Evolutionary conservation across 2,888 invertebrate genomes (phyloP), one percentile per base, ranked within the genome.

Genomic region (Melinaea menophilus): DNA sequence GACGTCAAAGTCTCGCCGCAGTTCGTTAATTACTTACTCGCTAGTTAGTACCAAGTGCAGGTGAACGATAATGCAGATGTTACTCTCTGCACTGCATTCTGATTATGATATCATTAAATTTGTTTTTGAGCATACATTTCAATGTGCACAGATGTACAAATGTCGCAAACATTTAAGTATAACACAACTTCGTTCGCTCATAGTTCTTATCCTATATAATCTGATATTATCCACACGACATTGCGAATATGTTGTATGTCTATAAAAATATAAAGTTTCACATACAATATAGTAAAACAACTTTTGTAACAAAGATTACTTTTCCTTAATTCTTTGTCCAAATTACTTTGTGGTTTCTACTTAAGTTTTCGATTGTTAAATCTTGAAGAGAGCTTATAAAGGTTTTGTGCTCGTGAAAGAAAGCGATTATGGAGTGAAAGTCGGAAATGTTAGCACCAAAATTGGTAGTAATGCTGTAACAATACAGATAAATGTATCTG

Each of bases 11-110:
- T 41, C 55, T 55, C 47, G 45, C 61, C 64, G 61, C 64, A 62
- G 33, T 65, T 56, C 45, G 61, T 65, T 65, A 67, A 67, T 67
- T 67, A 63, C 58, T 65, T 41, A 33, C 58, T 59, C 37, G 51
- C 58, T 59, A 65, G 65, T 64, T 60, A 37, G 62, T 65, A 60
- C 63, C 63, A 63, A 67, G 45, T 65, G 65, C 65, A 67, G 67
- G 65, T 67, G 62, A 61, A 61, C 60, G 59, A 56, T 58, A 62
- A 60, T 62, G 62, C 67, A 65, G 60, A 51, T 65, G 62, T 58
- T 64, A 31, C 58, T 62, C 51, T 48, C 62, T 61, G 65, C 67
- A 67, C 12, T 62, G 60, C 59, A 63, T 62, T 48, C 37, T 33
- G 47, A 58, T 34, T 58, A 51, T 51, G 9, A n/a, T 11, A 22